These are phyloP conservation scores for Mercenaria mercenaria DNA, from an alignment of 1,140 invertebrate genomes.

Conservation along the genomic window DNA sequence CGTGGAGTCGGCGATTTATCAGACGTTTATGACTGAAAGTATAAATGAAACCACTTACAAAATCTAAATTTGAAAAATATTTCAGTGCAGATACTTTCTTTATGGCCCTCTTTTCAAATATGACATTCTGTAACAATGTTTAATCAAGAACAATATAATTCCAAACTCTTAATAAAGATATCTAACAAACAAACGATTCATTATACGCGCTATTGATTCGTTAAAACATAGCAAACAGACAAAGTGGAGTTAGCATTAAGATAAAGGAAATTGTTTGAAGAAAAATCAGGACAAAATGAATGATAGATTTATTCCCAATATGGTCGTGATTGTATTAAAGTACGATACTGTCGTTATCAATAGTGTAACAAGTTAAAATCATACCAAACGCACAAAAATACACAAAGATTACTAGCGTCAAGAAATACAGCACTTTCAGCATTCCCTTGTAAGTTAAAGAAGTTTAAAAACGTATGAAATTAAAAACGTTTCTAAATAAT, in stretches of 20 bases:
- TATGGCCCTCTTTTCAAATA: slow-evolving; percentile 40
- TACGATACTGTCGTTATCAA: not conserved
- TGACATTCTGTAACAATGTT: slow-evolving; percentile 56
- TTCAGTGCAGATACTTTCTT: not conserved
- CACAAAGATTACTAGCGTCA: too few species aligned
- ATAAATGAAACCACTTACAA: too few species aligned
- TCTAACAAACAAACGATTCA: slow-evolving; percentile 63
- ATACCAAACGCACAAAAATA: too few species aligned
- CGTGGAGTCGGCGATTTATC: too few species aligned
- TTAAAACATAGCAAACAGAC: slow-evolving; percentile 61
- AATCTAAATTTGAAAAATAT: too few species aligned
- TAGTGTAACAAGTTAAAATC: too few species aligned
- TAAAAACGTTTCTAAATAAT: too few species aligned
- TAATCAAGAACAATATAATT: slow-evolving; percentile 66
- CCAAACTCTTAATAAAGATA: slow-evolving; percentile 65
- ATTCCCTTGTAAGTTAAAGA: too few species aligned
- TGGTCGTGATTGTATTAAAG: not conserved
- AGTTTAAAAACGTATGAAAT: too few species aligned
- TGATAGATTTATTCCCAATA: slow-evolving; percentile 53
- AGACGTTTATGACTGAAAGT: too few species aligned
- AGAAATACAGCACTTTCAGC: too few species aligned
- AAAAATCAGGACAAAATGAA: slow-evolving; percentile 51
- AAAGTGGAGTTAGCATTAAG: slow-evolving; percentile 62
- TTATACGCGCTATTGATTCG: slow-evolving; percentile 63
- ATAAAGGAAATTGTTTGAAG: slow-evolving; percentile 61